These are phyloP conservation scores for Zingel zingel DNA, from an alignment of 2,113 vertebrate genomes.

Conservation along the genomic window DNA sequence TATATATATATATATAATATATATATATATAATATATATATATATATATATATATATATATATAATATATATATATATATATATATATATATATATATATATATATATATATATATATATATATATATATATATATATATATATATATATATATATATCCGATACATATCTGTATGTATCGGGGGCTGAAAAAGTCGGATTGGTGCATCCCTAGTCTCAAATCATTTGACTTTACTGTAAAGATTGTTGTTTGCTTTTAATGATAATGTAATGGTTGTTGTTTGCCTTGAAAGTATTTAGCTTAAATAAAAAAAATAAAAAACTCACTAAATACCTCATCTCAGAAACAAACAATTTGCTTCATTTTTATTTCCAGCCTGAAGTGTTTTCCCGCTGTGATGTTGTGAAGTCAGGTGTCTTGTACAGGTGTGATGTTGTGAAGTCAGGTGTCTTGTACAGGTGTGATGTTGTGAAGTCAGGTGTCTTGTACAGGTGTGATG, in stretches of 20 bases:
- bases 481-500: not conserved
- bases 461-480: not conserved
- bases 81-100: no score
- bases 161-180: no score
- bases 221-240: conserved; percentile 3
- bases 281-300: conserved; percentile 26
- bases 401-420: not conserved
- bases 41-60: no score
- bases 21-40: no score
- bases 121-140: no score
- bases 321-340: conserved; percentile 24
- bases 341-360: not conserved
- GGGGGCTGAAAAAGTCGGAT: no score
- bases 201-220: not conserved
- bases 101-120: no score
- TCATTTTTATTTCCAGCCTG: not conserved
- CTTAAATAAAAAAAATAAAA: not conserved
- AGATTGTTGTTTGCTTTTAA: conserved; percentile 22
- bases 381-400: not conserved
- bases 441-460: not conserved
- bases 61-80: no score
- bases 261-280: not conserved
- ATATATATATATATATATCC: no score
- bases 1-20: no score
- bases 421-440: no score